A percentile compares a stretch with the other conserved stretches of the same genome.
Evolutionary conservation across 2,113 vertebrate genomes (phyloP).

Genomic region (Climacteris rufus): DNA sequence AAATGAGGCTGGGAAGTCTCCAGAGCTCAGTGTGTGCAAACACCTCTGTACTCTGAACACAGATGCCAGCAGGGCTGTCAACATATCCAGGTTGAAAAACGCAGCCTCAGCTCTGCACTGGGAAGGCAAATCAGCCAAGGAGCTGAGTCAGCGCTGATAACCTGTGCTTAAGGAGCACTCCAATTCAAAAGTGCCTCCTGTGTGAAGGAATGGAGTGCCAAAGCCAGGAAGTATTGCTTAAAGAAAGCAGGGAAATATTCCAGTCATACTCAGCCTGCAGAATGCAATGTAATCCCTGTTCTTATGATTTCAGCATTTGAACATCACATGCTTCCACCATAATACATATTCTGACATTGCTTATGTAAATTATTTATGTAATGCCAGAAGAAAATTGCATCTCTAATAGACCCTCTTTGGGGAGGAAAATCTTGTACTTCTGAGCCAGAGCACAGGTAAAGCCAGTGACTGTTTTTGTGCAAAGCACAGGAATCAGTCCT

Average conservation of each 20-base stretch:
- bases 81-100: rapidly evolving
- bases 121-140: background rate
- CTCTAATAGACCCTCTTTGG: background rate
- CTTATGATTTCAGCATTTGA: background rate
- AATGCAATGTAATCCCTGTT: rapidly evolving
- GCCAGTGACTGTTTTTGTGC: background rate
- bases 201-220: background rate
- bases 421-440: background rate
- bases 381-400: background rate
- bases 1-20: background rate
- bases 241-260: background rate
- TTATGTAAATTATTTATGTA: background rate
- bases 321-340: background rate
- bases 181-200: background rate
- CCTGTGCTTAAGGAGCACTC: background rate
- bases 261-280: background rate
- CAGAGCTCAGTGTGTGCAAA: background rate
- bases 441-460: background rate
- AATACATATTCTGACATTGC: background rate
- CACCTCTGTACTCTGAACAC: background rate
- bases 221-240: background rate
- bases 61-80: background rate
- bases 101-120: background rate
- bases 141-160: background rate
- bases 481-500: background rate